Evolutionary conservation across 2,113 vertebrate species (phyloP).

Genomic region (Sinocyclocheilus grahami): DNA sequence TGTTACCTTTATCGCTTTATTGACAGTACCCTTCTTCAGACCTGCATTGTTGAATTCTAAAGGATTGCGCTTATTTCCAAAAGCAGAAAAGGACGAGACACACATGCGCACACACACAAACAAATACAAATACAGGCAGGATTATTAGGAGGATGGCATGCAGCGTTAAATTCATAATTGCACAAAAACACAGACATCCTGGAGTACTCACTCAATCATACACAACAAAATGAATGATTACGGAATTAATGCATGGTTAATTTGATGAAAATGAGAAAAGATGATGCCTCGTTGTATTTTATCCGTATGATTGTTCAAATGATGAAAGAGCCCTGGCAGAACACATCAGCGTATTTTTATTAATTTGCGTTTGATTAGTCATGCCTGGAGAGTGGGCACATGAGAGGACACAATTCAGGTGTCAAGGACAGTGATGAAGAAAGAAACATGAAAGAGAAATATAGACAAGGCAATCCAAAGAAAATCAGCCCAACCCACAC

Average conservation of each 20-base stretch:
- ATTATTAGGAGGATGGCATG: conserved; percentile 63
- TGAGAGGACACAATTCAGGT: conserved; percentile 14
- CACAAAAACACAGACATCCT: conserved; percentile 39
- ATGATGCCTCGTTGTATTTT: not conserved
- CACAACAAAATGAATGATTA: conserved; percentile 36
- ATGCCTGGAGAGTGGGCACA: not conserved
- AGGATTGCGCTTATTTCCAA: conserved; percentile 88
- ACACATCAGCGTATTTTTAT: not conserved
- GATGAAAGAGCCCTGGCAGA: not conserved
- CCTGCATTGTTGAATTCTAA: conserved; percentile 92
- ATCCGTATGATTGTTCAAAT: not conserved
- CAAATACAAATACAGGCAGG: conserved; percentile 50
- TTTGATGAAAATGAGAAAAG: not conserved
- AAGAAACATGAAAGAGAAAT: conserved; percentile 39
- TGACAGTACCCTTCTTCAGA: conserved; percentile 90
- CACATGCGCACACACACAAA: conserved; percentile 42
- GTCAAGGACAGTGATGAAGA: not conserved
- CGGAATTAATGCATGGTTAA: conserved; percentile 47
- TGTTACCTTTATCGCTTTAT: conserved; percentile 94
- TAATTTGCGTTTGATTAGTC: not conserved
- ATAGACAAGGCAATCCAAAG: conserved; percentile 62
- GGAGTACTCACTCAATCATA: conserved; percentile 6
- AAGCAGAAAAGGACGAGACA: conserved; percentile 82
- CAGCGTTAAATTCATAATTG: conserved; percentile 45
- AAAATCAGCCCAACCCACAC: conserved; percentile 49